Conservation (phyloP, 2,113 vertebrate species). For the Ailurus styani region DNA sequence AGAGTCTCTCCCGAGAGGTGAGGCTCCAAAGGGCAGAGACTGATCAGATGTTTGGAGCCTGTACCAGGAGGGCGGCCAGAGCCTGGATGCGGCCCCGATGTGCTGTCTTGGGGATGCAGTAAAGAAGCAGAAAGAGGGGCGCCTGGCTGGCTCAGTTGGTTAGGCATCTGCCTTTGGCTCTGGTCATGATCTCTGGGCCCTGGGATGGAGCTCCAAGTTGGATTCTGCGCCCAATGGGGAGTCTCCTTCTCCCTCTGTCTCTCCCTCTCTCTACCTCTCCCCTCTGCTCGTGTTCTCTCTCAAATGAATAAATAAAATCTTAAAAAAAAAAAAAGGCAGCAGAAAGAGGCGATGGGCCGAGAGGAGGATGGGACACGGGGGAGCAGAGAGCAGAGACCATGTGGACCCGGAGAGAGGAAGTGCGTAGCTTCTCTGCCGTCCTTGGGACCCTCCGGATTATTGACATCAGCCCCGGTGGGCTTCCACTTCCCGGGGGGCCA, state of each 20-base stretch:
- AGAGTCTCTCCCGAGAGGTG: not conserved
- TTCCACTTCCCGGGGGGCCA: not conserved
- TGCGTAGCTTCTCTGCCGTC: not conserved
- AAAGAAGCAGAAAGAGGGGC: not conserved
- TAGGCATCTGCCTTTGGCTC: not conserved
- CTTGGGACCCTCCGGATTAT: not conserved
- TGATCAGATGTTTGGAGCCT: not conserved
- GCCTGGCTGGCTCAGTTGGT: not conserved
- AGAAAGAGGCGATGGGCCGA: not conserved
- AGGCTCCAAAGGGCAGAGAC: not conserved
- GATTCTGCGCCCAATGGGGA: not conserved
- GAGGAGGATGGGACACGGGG: not conserved
- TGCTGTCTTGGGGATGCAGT: not conserved
- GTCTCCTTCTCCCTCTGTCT: not conserved
- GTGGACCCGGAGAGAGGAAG: not conserved
- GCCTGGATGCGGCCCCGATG: not conserved
- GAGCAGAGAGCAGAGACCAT: not conserved
- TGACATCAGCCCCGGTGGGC: not conserved
- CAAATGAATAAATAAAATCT: not conserved
- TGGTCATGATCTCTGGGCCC: not conserved
- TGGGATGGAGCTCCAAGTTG: not conserved
- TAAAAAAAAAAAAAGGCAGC: not conserved
- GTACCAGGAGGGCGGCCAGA: not conserved
- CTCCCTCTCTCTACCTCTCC: not conserved
- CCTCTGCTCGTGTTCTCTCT: not conserved